Conservation (phyloP, 37 sponge, comb jelly and placozoan species). For the Geodia barretti region DNA sequence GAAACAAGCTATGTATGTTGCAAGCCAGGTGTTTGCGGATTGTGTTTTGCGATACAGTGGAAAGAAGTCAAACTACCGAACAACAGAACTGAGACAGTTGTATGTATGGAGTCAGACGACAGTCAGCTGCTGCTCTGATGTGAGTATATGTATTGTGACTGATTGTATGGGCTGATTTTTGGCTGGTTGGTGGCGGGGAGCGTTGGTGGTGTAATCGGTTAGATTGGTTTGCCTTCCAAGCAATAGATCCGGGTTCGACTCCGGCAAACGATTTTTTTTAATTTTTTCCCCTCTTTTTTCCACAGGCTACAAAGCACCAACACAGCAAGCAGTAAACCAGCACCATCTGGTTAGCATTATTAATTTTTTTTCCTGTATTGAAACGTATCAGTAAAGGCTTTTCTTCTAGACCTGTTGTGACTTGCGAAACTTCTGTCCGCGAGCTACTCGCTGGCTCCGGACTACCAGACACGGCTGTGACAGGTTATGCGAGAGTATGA, state of each 20-base stretch:
- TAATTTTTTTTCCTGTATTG: not conserved
- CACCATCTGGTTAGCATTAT: not conserved
- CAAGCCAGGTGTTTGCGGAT: not conserved
- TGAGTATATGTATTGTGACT: not conserved
- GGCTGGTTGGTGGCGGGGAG: slow-evolving; percentile 11
- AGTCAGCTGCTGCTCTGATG: not conserved
- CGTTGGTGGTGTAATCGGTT: slow-evolving; percentile 97
- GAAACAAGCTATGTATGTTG: not conserved
- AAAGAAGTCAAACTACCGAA: slow-evolving; percentile 8
- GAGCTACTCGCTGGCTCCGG: slow-evolving; percentile 26
- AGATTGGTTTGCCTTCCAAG: slow-evolving; percentile 99
- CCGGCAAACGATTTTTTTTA: slow-evolving; percentile 83
- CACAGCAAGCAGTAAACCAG: not conserved
- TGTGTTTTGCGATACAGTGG: not conserved
- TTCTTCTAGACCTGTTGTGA: slow-evolving; percentile 8
- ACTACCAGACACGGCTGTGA: slow-evolving; percentile 31
- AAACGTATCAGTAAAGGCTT: no score
- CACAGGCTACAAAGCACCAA: not conserved
- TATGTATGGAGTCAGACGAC: slow-evolving; percentile 11
- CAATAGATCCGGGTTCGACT: slow-evolving; percentile 98
- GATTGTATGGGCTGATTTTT: not conserved
- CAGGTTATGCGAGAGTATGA: slow-evolving; percentile 41
- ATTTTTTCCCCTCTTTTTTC: not conserved
- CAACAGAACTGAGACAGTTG: slow-evolving; percentile 17
- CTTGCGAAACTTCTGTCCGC: slow-evolving; percentile 38